These are phyloP conservation scores for Tor tambroides DNA, from an alignment of 2,113 vertebrate genomes.

Conservation along the genomic window DNA sequence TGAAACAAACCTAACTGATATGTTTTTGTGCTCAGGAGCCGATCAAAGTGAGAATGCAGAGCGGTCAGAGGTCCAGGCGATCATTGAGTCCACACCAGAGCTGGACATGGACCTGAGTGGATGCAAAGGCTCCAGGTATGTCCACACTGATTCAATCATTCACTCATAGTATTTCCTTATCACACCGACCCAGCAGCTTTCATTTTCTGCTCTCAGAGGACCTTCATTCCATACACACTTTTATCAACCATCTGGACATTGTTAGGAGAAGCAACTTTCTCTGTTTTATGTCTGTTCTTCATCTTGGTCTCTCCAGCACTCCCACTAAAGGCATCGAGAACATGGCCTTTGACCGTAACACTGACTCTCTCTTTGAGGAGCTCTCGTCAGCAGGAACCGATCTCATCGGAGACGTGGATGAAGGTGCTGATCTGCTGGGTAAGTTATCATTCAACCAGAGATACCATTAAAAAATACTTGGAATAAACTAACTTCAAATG, in stretches of 20 bases:
- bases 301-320: conserved; percentile 77
- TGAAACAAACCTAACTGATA: not conserved
- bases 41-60: conserved; percentile 83
- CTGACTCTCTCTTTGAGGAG: conserved; percentile 97
- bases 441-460: conserved; percentile 60
- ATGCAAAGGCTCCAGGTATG: conserved; percentile 89
- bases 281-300: not conserved
- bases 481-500: too few species aligned
- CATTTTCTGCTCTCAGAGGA: not conserved
- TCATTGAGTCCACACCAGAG: conserved; percentile 98
- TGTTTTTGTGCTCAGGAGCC: conserved; percentile 48
- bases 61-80: conserved; percentile 95
- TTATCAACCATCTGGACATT: not conserved
- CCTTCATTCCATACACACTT: not conserved
- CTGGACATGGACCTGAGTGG: conserved; percentile 93
- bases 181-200: not conserved
- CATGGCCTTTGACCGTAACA: conserved; percentile 93
- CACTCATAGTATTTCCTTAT: not conserved
- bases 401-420: conserved; percentile 94
- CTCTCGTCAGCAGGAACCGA: conserved; percentile 95
- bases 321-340: conserved; percentile 93
- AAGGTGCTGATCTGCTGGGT: conserved; percentile 97
- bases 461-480: too few species aligned
- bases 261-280: not conserved
- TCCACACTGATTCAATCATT: conserved; percentile 7